phyloP scores from a whole-genome alignment of 2,113 vertebrate genomes.

The Machaerirhynchus nigripectus region DNA sequence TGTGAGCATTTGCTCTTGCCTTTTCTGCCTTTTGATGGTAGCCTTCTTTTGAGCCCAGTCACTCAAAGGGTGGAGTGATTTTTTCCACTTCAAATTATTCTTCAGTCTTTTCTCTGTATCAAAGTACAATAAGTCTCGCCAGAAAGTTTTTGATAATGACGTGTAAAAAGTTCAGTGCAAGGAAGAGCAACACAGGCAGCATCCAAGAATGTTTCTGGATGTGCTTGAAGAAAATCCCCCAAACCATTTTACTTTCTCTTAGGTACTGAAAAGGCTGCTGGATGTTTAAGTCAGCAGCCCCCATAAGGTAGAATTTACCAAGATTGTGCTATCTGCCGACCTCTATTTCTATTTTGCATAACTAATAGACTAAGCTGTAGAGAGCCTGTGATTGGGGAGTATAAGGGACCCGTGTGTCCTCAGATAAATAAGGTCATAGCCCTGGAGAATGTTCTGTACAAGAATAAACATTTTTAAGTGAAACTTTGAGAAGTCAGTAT shows the following conservation, averaged over 20 bases:
- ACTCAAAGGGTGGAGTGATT: not conserved
- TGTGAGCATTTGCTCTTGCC: not conserved
- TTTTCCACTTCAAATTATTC: not conserved
- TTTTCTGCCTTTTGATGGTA: not conserved
- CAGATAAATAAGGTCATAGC: not conserved
- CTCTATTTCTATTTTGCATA: not conserved
- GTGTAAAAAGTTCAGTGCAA: not conserved
- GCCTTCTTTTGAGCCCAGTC: not conserved
- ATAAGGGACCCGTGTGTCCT: not conserved
- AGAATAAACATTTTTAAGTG: not conserved
- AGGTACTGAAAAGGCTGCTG: not conserved
- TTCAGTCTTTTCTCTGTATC: not conserved
- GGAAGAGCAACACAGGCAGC: not conserved
- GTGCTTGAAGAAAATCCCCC: not conserved
- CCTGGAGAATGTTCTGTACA: not conserved
- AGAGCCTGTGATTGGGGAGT: not conserved
- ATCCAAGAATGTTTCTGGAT: not conserved
- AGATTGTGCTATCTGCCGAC: not conserved
- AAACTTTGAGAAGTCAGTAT: not conserved
- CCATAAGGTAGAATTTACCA: not conserved
- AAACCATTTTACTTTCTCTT: not conserved
- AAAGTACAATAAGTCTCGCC: not conserved
- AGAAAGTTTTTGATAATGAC: not conserved
- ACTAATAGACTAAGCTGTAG: not conserved
- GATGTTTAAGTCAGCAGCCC: not conserved